phyloP scores from a whole-genome alignment of 2,113 vertebrate species.

The Ceuthmochares aereus region DNA sequence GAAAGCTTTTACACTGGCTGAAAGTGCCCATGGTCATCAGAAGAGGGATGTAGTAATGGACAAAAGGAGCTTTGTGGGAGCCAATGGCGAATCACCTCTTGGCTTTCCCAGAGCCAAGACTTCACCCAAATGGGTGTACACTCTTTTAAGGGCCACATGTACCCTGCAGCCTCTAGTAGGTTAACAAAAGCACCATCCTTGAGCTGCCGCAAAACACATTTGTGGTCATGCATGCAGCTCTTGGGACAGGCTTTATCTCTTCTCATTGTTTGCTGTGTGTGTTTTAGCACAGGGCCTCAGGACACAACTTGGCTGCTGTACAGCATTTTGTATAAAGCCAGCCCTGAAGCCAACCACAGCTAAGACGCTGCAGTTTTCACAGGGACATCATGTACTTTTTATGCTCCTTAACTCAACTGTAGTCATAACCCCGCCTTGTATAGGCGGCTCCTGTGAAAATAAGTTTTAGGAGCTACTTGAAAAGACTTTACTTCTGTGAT shows the following conservation, averaged over 20 bases:
- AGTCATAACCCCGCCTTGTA: slow-evolving; percentile 66
- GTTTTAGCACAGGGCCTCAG: slow-evolving; percentile 48
- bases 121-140: neutral
- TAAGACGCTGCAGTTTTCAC: slow-evolving; percentile 55
- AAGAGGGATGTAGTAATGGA: neutral
- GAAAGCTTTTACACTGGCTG: neutral
- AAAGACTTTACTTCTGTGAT: slow-evolving; percentile 28
- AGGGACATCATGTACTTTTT: slow-evolving; percentile 66
- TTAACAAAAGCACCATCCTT: neutral
- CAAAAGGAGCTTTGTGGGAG: neutral
- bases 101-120: neutral
- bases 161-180: neutral
- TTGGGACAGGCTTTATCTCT: slow-evolving; percentile 53
- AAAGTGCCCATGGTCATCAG: neutral
- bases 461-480: slow-evolving; percentile 24
- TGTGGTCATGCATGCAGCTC: slow-evolving; percentile 42
- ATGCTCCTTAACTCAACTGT: slow-evolving; percentile 34
- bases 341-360: slow-evolving; percentile 50
- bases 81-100: neutral
- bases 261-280: slow-evolving; percentile 54
- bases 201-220: slow-evolving; percentile 16
- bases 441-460: slow-evolving; percentile 46
- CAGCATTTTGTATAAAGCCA: slow-evolving; percentile 51
- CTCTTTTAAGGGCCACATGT: neutral
- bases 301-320: slow-evolving; percentile 42